Evolutionary conservation across 2,797 vertebrate species (phyloP), one percentile per base, ranked within the genome.

Genomic region (Odontamblyopus rebecca): DNA sequence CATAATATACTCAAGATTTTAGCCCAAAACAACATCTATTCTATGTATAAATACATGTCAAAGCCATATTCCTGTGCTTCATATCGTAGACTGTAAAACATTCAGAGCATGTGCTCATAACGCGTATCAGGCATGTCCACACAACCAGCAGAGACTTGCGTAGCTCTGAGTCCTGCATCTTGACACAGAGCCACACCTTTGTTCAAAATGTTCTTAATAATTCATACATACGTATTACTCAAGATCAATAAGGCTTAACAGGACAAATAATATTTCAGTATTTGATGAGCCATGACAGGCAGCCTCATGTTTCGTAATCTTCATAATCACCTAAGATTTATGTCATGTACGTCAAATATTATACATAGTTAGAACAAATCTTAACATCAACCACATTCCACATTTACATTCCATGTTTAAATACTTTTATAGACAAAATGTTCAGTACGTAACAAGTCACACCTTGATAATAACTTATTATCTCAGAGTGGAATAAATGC

Each of bases 361-460:
- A 38, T 38, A 38, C 35, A 9, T 6, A 35, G 2, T 30, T 32
- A 61, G 32, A 19, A 30, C 59, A 16, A 32, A 61, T 9, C 59
- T n/a, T 0, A 38, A 12, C 19, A 7, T 26, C 62, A 44, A 23
- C 23, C 23, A 23, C 23, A 23, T 23, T 23, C 23, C 23, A 23
- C 23, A 23, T 0, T 23, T 23, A 23, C 23, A 23, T 23, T 23
- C 23, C 23, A 23, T 23, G 23, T 44, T 15, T 64, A 38, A 64
- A 64, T 19, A 27, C 15, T 50, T 66, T 66, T 29, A 23, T 66
- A 27, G 64, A 53, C 64, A 30, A 51, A 51, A 30, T 6, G 64
- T 51, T 67, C 65, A 29, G 27, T 51, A 6, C 19, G 15, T 66
- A 30, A 29, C 64, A 66, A 29, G 26, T 29, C 27, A 66, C 27